Base-by-base conservation (phyloP, 2,888 invertebrate species). In the Nysson spinosus region DNA sequence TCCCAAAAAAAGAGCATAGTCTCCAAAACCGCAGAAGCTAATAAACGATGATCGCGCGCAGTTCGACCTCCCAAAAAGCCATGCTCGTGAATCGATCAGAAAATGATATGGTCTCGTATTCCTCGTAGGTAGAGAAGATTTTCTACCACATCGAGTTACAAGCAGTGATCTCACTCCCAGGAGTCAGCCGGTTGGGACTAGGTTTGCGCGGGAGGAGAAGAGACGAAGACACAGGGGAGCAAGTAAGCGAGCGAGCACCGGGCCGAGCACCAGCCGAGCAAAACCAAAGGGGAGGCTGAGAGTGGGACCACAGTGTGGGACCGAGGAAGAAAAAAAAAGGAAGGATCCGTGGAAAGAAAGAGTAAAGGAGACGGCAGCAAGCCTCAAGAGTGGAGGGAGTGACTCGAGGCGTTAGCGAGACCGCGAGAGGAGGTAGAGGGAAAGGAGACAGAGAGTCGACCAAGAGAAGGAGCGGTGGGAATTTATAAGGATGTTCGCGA, bases 401-500 rank as follows among this genome's bases (percentile, higher is more conserved):
- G 65, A 75, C 55, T 67, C 65, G 72, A 69, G 70, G 72, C 75
- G 77, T 77, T 68, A 74, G 73, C 69, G 66, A 69, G 65, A 72
- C 68, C 64, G 71, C 68, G 77, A 75, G 78, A 80, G 77, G 73
- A 68, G 74, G 71, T 68, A 77, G 75, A 76, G 74, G 69, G 65
- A 79, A 77, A 72, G 78, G 78, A 81, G 72, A 75, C 65, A 76
- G 68, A 79, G 68, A 75, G 69, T 80, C 67, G 70, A 74, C 74
- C 71, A 69, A 74, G 74, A 77, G 77, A 80, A 84, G 83, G 84
- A 85, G 85, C 85, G 85, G 86, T 85, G 85, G 85, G 85, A 86
- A 86, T 86, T 86, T 84, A 85, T 85, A 85, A 87, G 85, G 86
- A 87, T 87, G 87, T 87, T 87, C 86, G 87, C 87, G 85, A 83